Base-by-base conservation (phyloP, 2,797 vertebrate genomes). In the Microcaecilia unicolor region DNA sequence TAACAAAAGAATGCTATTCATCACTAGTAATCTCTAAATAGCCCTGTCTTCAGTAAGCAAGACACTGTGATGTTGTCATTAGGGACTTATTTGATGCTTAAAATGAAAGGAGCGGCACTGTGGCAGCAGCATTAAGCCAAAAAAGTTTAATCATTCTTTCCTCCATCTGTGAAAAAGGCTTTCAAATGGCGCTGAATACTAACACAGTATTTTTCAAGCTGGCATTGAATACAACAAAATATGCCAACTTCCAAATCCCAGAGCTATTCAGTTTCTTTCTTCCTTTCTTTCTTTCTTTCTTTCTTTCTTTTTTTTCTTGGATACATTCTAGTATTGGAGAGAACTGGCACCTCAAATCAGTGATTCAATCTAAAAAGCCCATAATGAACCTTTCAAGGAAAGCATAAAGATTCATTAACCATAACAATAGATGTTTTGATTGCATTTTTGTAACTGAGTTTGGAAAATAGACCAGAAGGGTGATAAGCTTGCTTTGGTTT, bases 81-180 rank as follows among this genome's bases (percentile, higher is more conserved):
- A 27, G 47, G 32, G 27, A 18, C 18, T 18, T 17, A 44, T 35
- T 17, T 30, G 13, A 38, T 35, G 18, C 3, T 35, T 18, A 13
- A 49, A 25, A 27, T 35, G 4, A 46, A 34, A 4, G 25, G 14
- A 37, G 38, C 31, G 17, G 24, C 22, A 22, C 18, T 38, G 34
- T 37, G 34, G 32, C 15, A 30, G 25, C 17, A 35, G 22, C 22
- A 24, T 37, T 31, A 17, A 27, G 42, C 42, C 34, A 45, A 33
- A 28, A n/a, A 32, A 19, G 24, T 32, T 44, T 44, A 44, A 44
- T 45, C 22, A 42, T 13, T 20, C 25, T 6, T 21, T 44, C 18
- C 25, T 44, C 34, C 34, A 38, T 45, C 42, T 45, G 42, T 45
- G 34, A 29, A 45, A 41, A 25, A 45, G 38, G 18, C 19, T 10